Percentiles rank a stretch among this genome's conserved stretches.
These are phyloP conservation scores for Nansenia antarctica DNA, from an alignment of 2,113 vertebrate genomes.

Conservation along the genomic window DNA sequence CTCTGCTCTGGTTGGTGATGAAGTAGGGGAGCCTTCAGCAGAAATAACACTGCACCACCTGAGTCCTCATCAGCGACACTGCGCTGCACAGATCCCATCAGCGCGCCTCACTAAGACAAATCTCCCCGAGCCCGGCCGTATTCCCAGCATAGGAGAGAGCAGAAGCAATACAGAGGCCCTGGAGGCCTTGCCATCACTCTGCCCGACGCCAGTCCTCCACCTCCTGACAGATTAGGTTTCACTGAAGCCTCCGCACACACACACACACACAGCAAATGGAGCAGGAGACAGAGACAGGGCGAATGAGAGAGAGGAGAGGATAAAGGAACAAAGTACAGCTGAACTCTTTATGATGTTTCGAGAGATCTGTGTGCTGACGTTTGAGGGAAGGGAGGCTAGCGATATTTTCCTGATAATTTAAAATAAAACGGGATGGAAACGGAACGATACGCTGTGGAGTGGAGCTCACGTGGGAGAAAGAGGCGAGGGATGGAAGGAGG, in stretches of 20 bases:
- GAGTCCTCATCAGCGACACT: not conserved
- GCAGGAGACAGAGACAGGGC: not conserved
- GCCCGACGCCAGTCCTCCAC: slow-evolving; percentile 50
- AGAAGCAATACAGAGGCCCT: not conserved
- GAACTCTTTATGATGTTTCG: slow-evolving; percentile 19
- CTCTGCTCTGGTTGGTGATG: not conserved
- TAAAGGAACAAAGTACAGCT: slow-evolving; percentile 2
- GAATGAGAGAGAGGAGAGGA: not conserved
- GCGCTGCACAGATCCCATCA: slow-evolving; percentile 46
- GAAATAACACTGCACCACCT: not conserved
- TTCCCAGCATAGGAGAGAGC: slow-evolving; percentile 66
- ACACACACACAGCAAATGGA: slow-evolving; percentile 54
- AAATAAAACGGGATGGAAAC: not conserved
- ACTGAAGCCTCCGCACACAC: slow-evolving; percentile 48
- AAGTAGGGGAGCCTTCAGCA: not conserved
- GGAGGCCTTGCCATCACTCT: slow-evolving; percentile 23
- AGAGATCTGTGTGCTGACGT: slow-evolving; percentile 30
- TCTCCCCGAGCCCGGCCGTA: slow-evolving; percentile 64
- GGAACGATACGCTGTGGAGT: not conserved
- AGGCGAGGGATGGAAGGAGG: slow-evolving; percentile 7
- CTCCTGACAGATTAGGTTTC: slow-evolving; percentile 68
- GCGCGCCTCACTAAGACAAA: slow-evolving; percentile 68
- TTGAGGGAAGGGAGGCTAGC: slow-evolving; percentile 5
- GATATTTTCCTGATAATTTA: not conserved
- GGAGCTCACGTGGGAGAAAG: not conserved